A percentile compares a stretch with the other conserved stretches of the same genome.
phyloP scores from a whole-genome alignment of 2,888 invertebrate species.

The Drosophila eohydei region DNA sequence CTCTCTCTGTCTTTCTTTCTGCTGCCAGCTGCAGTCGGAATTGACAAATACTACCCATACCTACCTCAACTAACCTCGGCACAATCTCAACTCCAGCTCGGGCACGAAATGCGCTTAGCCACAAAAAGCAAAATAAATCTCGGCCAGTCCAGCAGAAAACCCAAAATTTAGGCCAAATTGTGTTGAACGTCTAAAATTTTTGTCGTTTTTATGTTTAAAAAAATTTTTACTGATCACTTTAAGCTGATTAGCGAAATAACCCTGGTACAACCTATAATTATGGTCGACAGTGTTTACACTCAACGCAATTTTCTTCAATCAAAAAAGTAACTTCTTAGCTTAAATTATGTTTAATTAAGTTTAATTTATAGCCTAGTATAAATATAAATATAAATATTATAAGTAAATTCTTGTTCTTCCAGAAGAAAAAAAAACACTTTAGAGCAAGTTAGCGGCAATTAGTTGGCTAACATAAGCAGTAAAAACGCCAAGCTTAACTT shows the following conservation, averaged over 20 bases:
- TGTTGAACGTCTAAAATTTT: conserved; percentile 60
- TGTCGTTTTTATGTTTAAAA: conserved; percentile 9
- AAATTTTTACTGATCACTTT: conserved; percentile 49
- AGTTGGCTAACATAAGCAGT: conserved; percentile 33
- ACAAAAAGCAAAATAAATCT: conserved; percentile 56
- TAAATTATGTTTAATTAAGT: conserved; percentile 7
- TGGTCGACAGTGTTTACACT: conserved; percentile 1
- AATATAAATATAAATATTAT: conserved; percentile 1
- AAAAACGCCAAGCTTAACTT: conserved; percentile 18
- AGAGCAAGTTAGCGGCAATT: conserved; percentile 49
- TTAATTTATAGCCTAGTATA: neutral
- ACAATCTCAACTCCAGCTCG: conserved; percentile 43
- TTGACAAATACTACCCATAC: conserved; percentile 71
- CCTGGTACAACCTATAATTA: conserved; percentile 50
- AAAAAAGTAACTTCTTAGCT: neutral
- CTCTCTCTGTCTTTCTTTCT: conserved; percentile 1
- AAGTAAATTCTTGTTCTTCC: conserved; percentile 7
- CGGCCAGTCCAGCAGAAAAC: conserved; percentile 24
- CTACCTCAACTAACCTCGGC: conserved; percentile 57
- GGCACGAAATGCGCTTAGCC: conserved; percentile 58
- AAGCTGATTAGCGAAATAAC: conserved; percentile 52
- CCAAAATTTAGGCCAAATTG: conserved; percentile 68
- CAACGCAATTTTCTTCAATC: neutral
- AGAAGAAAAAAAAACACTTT: conserved; percentile 15
- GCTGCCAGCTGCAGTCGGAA: conserved; percentile 44